Evolutionary conservation across 2,113 vertebrate species (phyloP).

Genomic region (Xiphophorus hellerii): DNA sequence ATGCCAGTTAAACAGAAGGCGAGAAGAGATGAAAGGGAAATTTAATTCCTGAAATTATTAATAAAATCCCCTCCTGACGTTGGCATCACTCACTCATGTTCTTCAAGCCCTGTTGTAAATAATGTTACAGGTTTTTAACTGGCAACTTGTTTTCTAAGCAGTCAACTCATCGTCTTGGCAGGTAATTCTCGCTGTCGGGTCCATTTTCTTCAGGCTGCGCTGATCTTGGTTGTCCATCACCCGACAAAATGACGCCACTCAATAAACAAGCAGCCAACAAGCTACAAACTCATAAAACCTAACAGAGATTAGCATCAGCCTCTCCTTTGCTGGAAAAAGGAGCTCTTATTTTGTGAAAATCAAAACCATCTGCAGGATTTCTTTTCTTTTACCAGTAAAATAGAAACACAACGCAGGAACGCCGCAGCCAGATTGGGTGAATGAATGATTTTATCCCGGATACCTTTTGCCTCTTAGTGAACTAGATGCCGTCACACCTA

Average conservation of each 20-base stretch:
- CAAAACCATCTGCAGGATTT: slow-evolving; percentile 61
- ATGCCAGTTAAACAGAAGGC: neutral
- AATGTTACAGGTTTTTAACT: slow-evolving; percentile 5
- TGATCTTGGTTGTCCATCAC: slow-evolving; percentile 53
- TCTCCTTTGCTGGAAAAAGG: slow-evolving; percentile 20
- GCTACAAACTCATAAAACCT: slow-evolving; percentile 57
- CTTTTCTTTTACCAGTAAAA: slow-evolving; percentile 2
- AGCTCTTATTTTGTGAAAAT: slow-evolving; percentile 55
- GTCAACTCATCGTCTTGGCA: slow-evolving; percentile 14
- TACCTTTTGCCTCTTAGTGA: slow-evolving; percentile 34
- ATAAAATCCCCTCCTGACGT: slow-evolving; percentile 9
- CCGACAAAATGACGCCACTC: slow-evolving; percentile 49
- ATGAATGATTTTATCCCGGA: slow-evolving; percentile 35
- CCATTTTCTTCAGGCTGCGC: slow-evolving; percentile 50
- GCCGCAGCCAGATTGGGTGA: slow-evolving; percentile 37
- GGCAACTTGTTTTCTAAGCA: slow-evolving; percentile 30
- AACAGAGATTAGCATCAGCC: slow-evolving; percentile 64
- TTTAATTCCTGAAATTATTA: neutral
- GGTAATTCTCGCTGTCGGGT: slow-evolving; percentile 1
- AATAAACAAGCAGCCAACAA: slow-evolving; percentile 24
- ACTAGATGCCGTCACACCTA: slow-evolving; percentile 30
- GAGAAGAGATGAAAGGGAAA: slow-evolving; percentile 2
- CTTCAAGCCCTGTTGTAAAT: too few species aligned
- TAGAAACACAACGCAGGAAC: neutral
- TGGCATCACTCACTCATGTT: neutral